Evolutionary conservation across 2,888 invertebrate genomes (phyloP), one percentile per base, ranked within the genome.

Genomic region (Encarsia formosa): DNA sequence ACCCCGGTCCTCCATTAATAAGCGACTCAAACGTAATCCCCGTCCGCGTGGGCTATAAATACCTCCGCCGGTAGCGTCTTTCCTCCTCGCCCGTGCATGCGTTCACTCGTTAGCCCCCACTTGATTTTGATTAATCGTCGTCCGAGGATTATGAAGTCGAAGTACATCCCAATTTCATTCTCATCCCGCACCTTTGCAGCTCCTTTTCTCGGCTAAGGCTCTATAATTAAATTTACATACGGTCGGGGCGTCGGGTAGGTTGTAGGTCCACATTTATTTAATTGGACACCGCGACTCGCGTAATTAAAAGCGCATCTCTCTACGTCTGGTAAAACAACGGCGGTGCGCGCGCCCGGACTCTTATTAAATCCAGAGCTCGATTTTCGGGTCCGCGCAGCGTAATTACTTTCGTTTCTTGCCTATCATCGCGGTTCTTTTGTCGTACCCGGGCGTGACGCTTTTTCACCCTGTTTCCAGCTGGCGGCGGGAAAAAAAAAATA

Each of bases 301-400:
- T 70, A 70, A 71, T 71, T 70, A 70, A 69, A 70, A 69, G 69
- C 68, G 63, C 68, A 68, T 69, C 70, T 69, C 62, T 13, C n/a
- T 16, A 16, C 22, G 34, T 19, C 26, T 11, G 23, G 23, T 15
- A 26, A 44, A 34, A 34, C 31, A 47, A 52, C n/a, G 31, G 24
- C 42, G 42, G 24, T 11, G 19, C 15, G 38, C 38, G 22, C 20
- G 22, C 18, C 13, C 13, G 38, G 15, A 22, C 38, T 13, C n/a
- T n/a, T n/a, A n/a, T n/a, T n/a, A 20, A 15, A 11, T 18, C 22
- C 20, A 11, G 38, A 29, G 23, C 22, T 20, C 35, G 45, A 41
- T 41, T 51, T 51, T 19, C 35, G 22, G 13, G 19, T n/a, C n/a
- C n/a, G n/a, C n/a, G n/a, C n/a, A 20, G 20, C 45, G 35, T 52